Base-by-base conservation (phyloP, 2,888 invertebrate genomes). In the Epistrophe eligans region DNA sequence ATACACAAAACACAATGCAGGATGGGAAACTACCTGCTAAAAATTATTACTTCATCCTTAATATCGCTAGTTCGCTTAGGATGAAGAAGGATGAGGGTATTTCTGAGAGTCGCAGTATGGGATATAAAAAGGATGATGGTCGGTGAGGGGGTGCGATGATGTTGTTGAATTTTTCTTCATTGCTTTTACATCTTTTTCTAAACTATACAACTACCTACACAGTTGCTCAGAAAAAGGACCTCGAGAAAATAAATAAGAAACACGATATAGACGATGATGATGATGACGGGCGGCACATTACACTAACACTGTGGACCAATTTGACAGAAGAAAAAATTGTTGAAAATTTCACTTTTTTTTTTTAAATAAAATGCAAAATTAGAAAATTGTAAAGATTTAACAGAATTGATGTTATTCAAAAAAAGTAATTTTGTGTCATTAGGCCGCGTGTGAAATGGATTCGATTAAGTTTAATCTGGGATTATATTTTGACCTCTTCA, bases 1-100 rank as follows among this genome's bases (percentile, higher is more conserved):
- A 72, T 58, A 60, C 32, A 17, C 32, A 32, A 32, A 52, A 60
- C 60, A 60, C 45, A 32, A 52, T 24, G 50, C 70, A 71, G 87
- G 79, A 79, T 79, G 87, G 82, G 82, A 71, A 83, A 87, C 82
- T 87, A 87, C 87, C 87, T 87, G 87, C 77, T 82, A 79, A 83
- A 62, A 87, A 87, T 87, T 87, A 87, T 87, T 87, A 87, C 83
- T 87, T 87, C 79, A 87, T 87, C 87, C 87, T 83, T 79, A 74
- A 87, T 87, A 87, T 79, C 76, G 76, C 79, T 87, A 83, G 87
- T 87, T 77, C 77, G 77, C 70, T 77, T 80, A 71, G 35, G 76
- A 55, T 40, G 43, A 66, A 28, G 55, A 72, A 48, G 13, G 38
- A 62, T 62, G 45, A 45, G n/a, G 62, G 11, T 50, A 24, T 52